Evolutionary conservation across 2,797 vertebrate genomes (phyloP), one percentile per base, ranked within the genome.

Genomic region (Notolabrus celidotus): DNA sequence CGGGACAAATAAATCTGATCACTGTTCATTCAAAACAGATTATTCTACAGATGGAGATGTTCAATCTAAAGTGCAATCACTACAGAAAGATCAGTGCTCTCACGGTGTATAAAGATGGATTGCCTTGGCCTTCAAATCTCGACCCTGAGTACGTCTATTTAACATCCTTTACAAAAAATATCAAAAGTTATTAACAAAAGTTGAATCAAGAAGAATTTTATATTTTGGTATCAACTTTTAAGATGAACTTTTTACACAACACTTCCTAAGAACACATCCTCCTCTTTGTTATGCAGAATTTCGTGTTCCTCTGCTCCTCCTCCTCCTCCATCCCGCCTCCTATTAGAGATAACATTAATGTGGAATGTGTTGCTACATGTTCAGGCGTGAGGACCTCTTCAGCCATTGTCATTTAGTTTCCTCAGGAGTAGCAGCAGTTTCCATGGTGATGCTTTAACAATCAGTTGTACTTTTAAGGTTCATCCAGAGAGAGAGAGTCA

Each of bases 401-500:
- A 60, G 50, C 42, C 29, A 7, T 41, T 46, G 45, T 34, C 33
- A 3, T 60, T 51, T 78, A 49, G 0, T 38, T 31, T 65, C 45
- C 56, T 17, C 42, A 71, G 38, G 20, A 22, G 20, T 15, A 25
- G 56, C 33, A 19, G 23, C 70, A 29, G 78, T 83, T 86, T 79
- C 70, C 62, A 62, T 81, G 75, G 70, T 46, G 14, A 83, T 65
- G 27, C 19, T 22, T 27, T 27, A 49, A 60, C 65, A 64, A 25
- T 29, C 50, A 15, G 52, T 45, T 27, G 38, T 33, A 46, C 19
- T 46, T 68, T 62, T 45, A 62, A 69, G 49, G 29, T 70, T 74
- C 16, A 65, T 62, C 50, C 47, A 2, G 58, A 45, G 39, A 2
- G 58, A 45, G 39, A 49, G 72, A 80, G 59, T 39, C 4, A 14